Evolutionary conservation across 1,140 invertebrate genomes (phyloP).

Genomic region (Cydia pomonella): DNA sequence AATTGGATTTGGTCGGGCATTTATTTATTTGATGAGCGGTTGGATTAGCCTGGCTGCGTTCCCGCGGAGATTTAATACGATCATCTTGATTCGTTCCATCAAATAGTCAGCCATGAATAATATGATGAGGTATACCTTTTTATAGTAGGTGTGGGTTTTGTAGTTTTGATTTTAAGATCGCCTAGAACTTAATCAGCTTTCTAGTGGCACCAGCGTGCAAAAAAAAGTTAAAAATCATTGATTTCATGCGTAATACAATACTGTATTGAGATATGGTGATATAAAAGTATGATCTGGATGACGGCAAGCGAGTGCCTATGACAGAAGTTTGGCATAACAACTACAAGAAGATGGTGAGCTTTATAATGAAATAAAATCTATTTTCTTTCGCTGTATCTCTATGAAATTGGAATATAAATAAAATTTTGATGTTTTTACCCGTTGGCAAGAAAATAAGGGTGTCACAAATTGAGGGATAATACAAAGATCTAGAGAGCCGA

Average conservation of each 20-base stretch:
- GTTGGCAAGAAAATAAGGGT: not conserved
- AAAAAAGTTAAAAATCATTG: too few relatives aligned
- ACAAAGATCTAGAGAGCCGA: too few relatives aligned
- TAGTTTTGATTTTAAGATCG: too few relatives aligned
- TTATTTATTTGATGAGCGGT: slow-evolving; percentile 1
- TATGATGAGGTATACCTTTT: not conserved
- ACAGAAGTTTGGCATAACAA: too few relatives aligned
- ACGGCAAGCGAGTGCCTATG: too few relatives aligned
- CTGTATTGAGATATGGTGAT: too few relatives aligned
- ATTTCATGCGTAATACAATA: too few relatives aligned
- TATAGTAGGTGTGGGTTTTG: not conserved
- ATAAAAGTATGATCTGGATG: too few relatives aligned
- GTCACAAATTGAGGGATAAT: not conserved
- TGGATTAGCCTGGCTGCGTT: slow-evolving; percentile 13
- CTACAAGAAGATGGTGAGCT: not conserved
- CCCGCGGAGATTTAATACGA: not conserved
- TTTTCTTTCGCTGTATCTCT: not conserved
- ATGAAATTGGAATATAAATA: not conserved
- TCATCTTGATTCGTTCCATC: not conserved
- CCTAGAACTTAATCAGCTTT: too few relatives aligned
- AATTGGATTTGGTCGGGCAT: not conserved
- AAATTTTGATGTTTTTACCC: slow-evolving; percentile 5
- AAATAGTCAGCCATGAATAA: not conserved
- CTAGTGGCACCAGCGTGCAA: too few relatives aligned
- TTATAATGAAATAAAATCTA: not conserved